Evolutionary conservation across 2,113 vertebrate genomes (phyloP), one percentile per base, ranked within the genome.

Genomic region (Oenanthe oenanthe): DNA sequence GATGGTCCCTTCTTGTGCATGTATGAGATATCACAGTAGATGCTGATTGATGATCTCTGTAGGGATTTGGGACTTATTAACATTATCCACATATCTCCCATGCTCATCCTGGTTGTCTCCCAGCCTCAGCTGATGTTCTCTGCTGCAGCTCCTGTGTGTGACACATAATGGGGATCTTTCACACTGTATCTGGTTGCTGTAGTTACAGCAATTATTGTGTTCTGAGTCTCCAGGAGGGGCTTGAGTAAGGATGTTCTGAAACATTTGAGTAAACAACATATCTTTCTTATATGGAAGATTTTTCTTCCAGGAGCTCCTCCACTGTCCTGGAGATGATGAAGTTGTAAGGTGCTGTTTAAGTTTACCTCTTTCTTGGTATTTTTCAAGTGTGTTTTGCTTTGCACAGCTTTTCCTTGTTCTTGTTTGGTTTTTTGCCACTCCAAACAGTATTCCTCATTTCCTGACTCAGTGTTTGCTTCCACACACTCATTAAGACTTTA

Each of bases 131-230:
- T 81, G 86, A 60, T 94, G 57, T 40, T 95, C 83, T 80, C 79
- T 82, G 72, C 75, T 82, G 73, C 83, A 78, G 31, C 57, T 91
- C 6, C 63, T 68, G 24, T 82, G 82, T 80, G 67, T 92, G 61
- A 57, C 51, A 81, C 77, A 78, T 80, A 93, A 84, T 45, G 89
- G 76, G 90, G 74, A 75, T 92, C 73, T 91, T 95, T 93, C 88
- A 84, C 71, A 84, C 70, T 20, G 7, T 86, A 82, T 63, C 84
- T 19, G 42, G 95, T 95, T 95, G 95, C 94, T 95, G 85, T 96
- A 95, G 92, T 96, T 94, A 96, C 93, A 95, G 93, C 92, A 95
- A 34, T 95, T 94, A 88, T 53, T 94, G 63, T 96, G 85, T 94
- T 92, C 92, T 84, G 62, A 45, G 74, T 86, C 91, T 96, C 77